Percentiles rank a stretch among this genome's conserved stretches.
phyloP scores from a whole-genome alignment of 2,797 vertebrate species.

The Enteromius viviparus region DNA sequence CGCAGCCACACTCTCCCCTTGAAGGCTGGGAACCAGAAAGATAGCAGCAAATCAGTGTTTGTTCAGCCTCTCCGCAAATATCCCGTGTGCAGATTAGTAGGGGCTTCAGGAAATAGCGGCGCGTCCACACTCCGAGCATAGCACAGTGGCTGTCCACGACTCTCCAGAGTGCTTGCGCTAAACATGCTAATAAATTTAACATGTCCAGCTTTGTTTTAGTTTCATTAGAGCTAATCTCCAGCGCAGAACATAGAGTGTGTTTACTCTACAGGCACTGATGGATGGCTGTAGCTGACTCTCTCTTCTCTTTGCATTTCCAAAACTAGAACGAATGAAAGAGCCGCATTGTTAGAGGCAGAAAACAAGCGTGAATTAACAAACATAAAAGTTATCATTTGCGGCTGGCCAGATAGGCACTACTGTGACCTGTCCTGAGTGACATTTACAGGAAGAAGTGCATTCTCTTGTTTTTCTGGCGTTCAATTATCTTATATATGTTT shows the following conservation, averaged over 20 bases:
- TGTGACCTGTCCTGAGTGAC: constrained; percentile 3
- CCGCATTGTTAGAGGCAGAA: constrained; percentile 29
- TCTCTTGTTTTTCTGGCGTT: constrained; percentile 7
- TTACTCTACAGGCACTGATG: constrained; percentile 80
- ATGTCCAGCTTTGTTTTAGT: constrained; percentile 86
- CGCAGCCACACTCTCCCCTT: constrained; percentile 69
- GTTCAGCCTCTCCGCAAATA: constrained; percentile 87
- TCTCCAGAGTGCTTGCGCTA: constrained; percentile 68
- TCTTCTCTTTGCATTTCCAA: constrained; percentile 70
- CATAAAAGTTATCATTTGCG: constrained; percentile 16
- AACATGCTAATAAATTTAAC: constrained; percentile 86
- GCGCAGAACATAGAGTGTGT: constrained; percentile 78
- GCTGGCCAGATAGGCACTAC: constrained; percentile 12
- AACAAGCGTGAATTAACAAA: constrained; percentile 1
- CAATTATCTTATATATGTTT: constrained; percentile 26
- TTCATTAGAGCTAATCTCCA: constrained; percentile 84
- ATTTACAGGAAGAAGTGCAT: constrained; percentile 16
- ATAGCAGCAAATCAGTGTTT: constrained; percentile 87
- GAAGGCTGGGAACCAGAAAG: constrained; percentile 83
- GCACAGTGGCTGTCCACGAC: constrained; percentile 74
- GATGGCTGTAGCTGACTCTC: constrained; percentile 75
- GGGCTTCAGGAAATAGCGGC: constrained; percentile 78
- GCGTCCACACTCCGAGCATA: constrained; percentile 77
- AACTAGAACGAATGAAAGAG: constrained; percentile 64
- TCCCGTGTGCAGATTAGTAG: constrained; percentile 78